Percentiles rank a stretch among this genome's conserved stretches.
phyloP scores from a whole-genome alignment of 2,797 vertebrate genomes.

The Champsocephalus esox region DNA sequence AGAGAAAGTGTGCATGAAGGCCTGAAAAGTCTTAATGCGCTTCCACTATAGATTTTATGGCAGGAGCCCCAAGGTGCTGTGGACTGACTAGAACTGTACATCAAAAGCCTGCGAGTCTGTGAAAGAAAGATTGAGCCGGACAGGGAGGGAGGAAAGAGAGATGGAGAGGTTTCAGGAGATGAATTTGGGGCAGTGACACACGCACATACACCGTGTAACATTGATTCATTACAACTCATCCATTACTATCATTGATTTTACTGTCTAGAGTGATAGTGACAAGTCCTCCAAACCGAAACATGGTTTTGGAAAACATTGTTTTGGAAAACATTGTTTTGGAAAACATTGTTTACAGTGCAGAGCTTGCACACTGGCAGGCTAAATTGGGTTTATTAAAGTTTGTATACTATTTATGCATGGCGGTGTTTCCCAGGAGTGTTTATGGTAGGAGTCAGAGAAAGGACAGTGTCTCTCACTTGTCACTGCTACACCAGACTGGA shows the following conservation, averaged over 20 bases:
- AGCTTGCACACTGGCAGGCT: slow-evolving; percentile 12
- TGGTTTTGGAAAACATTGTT: slow-evolving; percentile 31
- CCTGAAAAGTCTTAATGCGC: slow-evolving; percentile 33
- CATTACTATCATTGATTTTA: slow-evolving; percentile 45
- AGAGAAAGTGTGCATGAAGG: slow-evolving; percentile 41
- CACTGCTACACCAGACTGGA: slow-evolving; percentile 1
- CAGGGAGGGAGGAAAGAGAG: slow-evolving; percentile 9
- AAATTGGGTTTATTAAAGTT: slow-evolving; percentile 14
- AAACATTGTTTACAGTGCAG: slow-evolving; percentile 33
- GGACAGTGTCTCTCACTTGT: background rate
- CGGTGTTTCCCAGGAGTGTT: background rate
- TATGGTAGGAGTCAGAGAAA: slow-evolving; percentile 2
- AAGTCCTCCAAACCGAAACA: slow-evolving; percentile 39
- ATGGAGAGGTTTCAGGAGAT: slow-evolving; percentile 10
- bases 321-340: slow-evolving; percentile 12
- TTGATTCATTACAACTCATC: slow-evolving; percentile 42
- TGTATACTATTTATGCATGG: slow-evolving; percentile 21
- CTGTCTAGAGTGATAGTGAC: slow-evolving; percentile 42
- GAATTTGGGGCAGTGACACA: background rate
- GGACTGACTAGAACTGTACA: slow-evolving; percentile 43
- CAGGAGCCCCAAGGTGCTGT: slow-evolving; percentile 29
- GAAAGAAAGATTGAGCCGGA: slow-evolving; percentile 28
- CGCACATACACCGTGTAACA: slow-evolving; percentile 9
- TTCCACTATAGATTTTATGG: slow-evolving; percentile 42
- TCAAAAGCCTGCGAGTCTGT: slow-evolving; percentile 54